A percentile compares a stretch with the other conserved stretches of the same genome.
Evolutionary conservation across 2,888 invertebrate species (phyloP).

Genomic region (Synanthedon vespiformis): DNA sequence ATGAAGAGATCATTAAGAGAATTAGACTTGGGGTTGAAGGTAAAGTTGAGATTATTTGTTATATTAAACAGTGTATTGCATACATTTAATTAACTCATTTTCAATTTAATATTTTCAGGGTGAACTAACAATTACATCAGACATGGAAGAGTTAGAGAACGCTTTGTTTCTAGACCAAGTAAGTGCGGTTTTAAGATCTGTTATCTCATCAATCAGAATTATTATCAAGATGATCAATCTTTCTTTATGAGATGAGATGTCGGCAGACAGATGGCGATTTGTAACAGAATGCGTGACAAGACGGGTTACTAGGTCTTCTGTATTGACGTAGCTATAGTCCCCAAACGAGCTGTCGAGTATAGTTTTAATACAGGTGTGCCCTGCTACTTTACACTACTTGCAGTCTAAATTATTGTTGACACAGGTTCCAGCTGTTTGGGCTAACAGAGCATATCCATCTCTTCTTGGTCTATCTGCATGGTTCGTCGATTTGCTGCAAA

Average conservation of each 20-base stretch:
- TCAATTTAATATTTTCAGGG: constrained; percentile 68
- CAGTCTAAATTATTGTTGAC: neutral
- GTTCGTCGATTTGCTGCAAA: constrained; percentile 90
- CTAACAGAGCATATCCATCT: constrained; percentile 91
- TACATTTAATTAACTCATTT: neutral
- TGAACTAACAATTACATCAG: constrained; percentile 94
- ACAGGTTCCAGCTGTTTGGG: constrained; percentile 88
- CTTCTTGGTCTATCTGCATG: constrained; percentile 87
- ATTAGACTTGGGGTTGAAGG: constrained; percentile 92
- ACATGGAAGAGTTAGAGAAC: constrained; percentile 96
- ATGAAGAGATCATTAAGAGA: constrained; percentile 92
- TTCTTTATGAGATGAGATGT: no score
- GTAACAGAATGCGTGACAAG: no score
- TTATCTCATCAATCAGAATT: neutral
- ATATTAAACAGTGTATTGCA: neutral
- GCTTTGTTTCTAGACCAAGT: constrained; percentile 90
- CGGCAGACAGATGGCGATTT: no score
- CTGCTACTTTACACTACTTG: no score
- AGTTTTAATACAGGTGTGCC: no score
- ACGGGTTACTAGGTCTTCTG: no score
- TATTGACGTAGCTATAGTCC: no score
- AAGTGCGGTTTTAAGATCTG: constrained; percentile 7
- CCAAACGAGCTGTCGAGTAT: no score
- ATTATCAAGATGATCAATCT: no score
- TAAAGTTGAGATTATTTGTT: constrained; percentile 22